Percentiles rank a stretch among this genome's conserved stretches.
Conservation (phyloP, 2,888 invertebrate species). For the Entomobrya multifasciata region DNA sequence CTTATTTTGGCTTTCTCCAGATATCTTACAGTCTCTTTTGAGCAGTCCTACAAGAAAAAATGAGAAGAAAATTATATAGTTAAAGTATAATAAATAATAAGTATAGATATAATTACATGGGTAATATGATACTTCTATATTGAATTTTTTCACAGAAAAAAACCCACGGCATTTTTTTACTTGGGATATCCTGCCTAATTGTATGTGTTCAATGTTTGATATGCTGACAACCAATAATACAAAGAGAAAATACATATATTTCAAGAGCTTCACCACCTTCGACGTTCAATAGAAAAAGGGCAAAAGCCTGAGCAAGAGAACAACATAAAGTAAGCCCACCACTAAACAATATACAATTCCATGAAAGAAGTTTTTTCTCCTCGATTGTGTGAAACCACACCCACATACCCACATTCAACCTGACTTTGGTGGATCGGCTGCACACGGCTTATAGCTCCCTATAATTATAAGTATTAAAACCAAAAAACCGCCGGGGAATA, state of each 20-base stretch:
- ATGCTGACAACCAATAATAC: too few species aligned
- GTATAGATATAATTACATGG: too few species aligned
- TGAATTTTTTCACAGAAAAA: neutral
- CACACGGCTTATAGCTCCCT: too few species aligned
- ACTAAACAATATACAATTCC: neutral
- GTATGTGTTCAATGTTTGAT: too few species aligned
- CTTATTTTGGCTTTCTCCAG: constrained; percentile 76
- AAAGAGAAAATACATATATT: neutral
- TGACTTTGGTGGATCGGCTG: neutral
- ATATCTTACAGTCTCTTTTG: constrained; percentile 72
- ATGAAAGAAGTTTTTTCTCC: constrained; percentile 13
- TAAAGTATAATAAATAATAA: neutral
- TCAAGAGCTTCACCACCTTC: neutral
- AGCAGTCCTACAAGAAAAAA: constrained; percentile 71
- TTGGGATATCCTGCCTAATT: neutral
- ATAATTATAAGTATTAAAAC: constrained; percentile 4
- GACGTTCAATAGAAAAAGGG: neutral
- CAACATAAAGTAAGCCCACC: neutral
- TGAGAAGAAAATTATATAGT: neutral
- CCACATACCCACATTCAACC: constrained; percentile 23
- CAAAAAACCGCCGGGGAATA: neutral
- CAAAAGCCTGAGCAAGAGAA: constrained; percentile 27
- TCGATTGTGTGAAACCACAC: constrained; percentile 38
- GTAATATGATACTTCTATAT: too few species aligned
- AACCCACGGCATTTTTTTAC: neutral